phyloP scores from a whole-genome alignment of 2,797 vertebrate genomes.

The Labroides dimidiatus region DNA sequence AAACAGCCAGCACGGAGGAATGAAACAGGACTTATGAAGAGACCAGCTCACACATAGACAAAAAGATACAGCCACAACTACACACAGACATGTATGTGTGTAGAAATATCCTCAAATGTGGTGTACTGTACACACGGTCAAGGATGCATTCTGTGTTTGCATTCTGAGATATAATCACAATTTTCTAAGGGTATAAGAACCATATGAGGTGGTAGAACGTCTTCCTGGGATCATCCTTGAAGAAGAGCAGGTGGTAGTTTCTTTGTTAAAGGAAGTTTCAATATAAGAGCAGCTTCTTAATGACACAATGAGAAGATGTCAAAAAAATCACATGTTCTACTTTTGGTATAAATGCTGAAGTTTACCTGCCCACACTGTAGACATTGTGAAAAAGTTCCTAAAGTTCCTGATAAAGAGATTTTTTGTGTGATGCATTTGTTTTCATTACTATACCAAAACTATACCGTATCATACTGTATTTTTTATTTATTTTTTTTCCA shows the following conservation, averaged over 20 bases:
- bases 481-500: too few relatives aligned
- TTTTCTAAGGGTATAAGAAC: conserved; percentile 36
- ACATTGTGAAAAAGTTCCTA: too few relatives aligned
- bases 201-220: conserved; percentile 17
- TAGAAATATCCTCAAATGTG: conserved; percentile 33
- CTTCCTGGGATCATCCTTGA: neutral
- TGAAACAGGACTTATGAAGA: conserved; percentile 53
- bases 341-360: too few relatives aligned
- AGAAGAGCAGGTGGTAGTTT: conserved; percentile 13
- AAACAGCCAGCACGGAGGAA: conserved; percentile 57
- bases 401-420: too few relatives aligned
- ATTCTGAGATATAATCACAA: conserved; percentile 31
- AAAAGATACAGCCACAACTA: conserved; percentile 2
- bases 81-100: conserved; percentile 14
- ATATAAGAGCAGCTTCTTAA: too few relatives aligned
- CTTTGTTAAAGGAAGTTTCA: too few relatives aligned
- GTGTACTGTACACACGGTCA: conserved; percentile 17
- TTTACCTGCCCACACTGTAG: too few relatives aligned
- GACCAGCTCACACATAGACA: conserved; percentile 25
- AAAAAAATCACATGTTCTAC: too few relatives aligned
- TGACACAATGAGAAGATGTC: too few relatives aligned
- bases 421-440: too few relatives aligned
- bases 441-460: too few relatives aligned
- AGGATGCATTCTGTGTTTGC: conserved; percentile 30
- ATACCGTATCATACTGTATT: too few relatives aligned